Conservation (phyloP, 2,797 vertebrate species). For the Balearica regulorum region DNA sequence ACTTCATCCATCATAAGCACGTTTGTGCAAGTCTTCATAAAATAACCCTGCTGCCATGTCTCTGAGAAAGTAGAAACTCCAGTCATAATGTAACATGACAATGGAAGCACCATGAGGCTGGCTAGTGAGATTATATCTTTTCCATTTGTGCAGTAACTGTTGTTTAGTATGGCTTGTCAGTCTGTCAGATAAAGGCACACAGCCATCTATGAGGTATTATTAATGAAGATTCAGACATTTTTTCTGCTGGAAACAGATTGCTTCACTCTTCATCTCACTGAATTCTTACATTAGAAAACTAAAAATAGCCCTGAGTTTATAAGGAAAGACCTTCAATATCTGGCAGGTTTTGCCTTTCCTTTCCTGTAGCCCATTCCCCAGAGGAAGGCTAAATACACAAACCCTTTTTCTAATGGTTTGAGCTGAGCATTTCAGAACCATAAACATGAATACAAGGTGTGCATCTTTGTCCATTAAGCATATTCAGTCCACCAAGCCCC, state of each 20-base stretch:
- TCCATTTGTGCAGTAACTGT: slow-evolving; percentile 68
- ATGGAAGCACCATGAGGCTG: slow-evolving; percentile 59
- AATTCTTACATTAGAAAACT: slow-evolving; percentile 74
- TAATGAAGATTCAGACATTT: slow-evolving; percentile 72
- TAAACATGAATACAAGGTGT: background rate
- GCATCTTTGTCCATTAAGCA: background rate
- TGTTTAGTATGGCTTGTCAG: slow-evolving; percentile 72
- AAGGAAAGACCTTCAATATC: slow-evolving; percentile 65
- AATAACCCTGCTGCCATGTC: slow-evolving; percentile 18
- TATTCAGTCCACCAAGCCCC: background rate
- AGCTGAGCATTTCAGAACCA: background rate
- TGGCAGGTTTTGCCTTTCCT: slow-evolving; percentile 33
- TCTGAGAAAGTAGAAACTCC: slow-evolving; percentile 51
- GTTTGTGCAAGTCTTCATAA: slow-evolving; percentile 51
- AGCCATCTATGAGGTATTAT: slow-evolving; percentile 70
- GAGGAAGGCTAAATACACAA: slow-evolving; percentile 24
- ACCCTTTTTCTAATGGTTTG: background rate
- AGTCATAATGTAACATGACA: slow-evolving; percentile 69
- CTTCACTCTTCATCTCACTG: slow-evolving; percentile 72
- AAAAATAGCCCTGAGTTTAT: slow-evolving; percentile 70
- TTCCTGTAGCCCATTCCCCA: slow-evolving; percentile 9
- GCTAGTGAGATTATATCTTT: slow-evolving; percentile 67
- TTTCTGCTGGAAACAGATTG: slow-evolving; percentile 68
- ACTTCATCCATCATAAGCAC: slow-evolving; percentile 30
- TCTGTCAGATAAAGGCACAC: slow-evolving; percentile 70